Evolutionary conservation across 2,888 invertebrate species (phyloP), one percentile per base, ranked within the genome.

Genomic region (Amblyjoppa proteus): DNA sequence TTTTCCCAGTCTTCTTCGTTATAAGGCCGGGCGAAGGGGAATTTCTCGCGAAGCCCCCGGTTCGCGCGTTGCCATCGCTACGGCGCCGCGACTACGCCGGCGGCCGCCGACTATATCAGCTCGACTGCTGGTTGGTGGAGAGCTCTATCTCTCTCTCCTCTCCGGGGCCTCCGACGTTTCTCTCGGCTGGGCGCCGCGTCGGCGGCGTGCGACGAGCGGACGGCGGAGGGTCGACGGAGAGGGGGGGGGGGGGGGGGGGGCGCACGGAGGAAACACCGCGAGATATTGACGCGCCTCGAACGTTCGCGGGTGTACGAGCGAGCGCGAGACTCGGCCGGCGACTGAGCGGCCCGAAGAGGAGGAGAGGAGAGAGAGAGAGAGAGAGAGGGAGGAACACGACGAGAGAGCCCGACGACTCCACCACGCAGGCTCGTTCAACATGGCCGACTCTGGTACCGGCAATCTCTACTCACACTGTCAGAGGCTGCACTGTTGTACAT

Each of bases 21-120:
- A 45, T 83, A 80, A 80, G 76, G 73, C 73, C 68, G 78, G 53
- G 77, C 79, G 76, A 76, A 83, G 80, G 83, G 81, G 77, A 83
- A 83, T 56, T 78, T 84, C 83, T 81, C 81, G 71, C 81, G 69
- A 83, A 77, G 86, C 84, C 87, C 77, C 58, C 61, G 81, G 66
- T 58, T 73, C 56, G 75, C 84, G 91, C 92, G 93, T 94, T 94
- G 94, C 93, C 94, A 94, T 94, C 93, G 94, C 92, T 93, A 94
- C 93, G 74, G 81, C 76, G 64, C 69, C 38, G 58, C 61, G 78
- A 71, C 53, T 41, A 76, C 61, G 83, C 51, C 69, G 68, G 80
- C 83, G 79, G 81, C 75, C 85, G 41, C 38, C 85, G 90, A 90
- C 85, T 77, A 53, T 93, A 93, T 93, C 93, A 92, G 89, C 93